Base-by-base conservation (phyloP, 2,888 invertebrate genomes). In the Drosophila parthenogenetica region DNA sequence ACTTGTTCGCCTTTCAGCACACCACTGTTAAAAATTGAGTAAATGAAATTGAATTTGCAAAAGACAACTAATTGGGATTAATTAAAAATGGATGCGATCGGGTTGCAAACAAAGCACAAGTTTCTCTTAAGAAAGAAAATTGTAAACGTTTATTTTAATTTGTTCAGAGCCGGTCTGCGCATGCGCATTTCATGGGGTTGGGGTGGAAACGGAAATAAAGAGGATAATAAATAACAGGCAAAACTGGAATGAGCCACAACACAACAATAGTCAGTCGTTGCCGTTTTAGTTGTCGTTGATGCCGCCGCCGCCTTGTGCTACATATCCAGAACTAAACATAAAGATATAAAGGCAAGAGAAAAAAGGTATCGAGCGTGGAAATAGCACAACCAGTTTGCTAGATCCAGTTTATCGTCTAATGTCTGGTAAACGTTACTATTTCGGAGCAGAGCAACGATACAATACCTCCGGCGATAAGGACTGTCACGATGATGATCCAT, bases 231-330 rank as follows among this genome's bases (percentile, higher is more conserved):
- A 89, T 89, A 87, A 82, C 83, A 57, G 70, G 77, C 66, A 71
- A 86, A 85, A 89, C 85, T 86, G 87, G 85, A 85, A 85, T 88
- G 73, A 86, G 83, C 88, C 89, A 89, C 76, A 89, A 87, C 89
- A 85, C 71, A 89, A 79, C 88, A 82, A 81, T 87, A 80, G 87
- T 69, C 71, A 64, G 71, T 68, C 43, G 65, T 68, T 48, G 65
- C 48, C 54, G 29, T 29, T 29, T 7, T 29, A 29, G 25, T 29
- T 29, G 8, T 29, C 25, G 25, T 29, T 29, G 63, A 63, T 43
- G 57, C 25, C 29, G 46, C 46, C 37, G 71, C 64, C 65, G 75
- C 63, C 43, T 59, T 59, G 58, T 60, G 60, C 59, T 60, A 51
- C 61, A 65, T 57, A 64, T 67, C n/a, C 14, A 16, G 5, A 43